phyloP scores from a whole-genome alignment of 2,888 invertebrate genomes.

The Xanthia icteritia region DNA sequence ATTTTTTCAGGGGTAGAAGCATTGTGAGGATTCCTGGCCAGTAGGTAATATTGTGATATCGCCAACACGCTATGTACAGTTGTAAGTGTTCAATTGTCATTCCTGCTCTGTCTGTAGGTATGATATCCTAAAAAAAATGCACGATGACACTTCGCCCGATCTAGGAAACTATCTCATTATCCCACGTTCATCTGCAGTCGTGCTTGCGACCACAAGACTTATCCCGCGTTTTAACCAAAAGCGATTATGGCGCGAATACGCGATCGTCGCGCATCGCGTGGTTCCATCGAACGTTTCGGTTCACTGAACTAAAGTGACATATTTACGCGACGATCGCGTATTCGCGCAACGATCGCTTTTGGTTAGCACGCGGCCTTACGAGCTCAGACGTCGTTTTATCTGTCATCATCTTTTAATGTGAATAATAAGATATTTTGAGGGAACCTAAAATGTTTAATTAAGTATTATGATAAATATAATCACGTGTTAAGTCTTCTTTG shows the following conservation, averaged over 20 bases:
- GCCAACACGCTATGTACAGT: neutral
- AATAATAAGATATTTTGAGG: neutral
- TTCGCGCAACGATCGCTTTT: neutral
- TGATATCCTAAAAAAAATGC: neutral
- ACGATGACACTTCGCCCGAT: neutral
- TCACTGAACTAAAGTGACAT: neutral
- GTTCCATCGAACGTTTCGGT: neutral
- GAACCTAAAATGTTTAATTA: neutral
- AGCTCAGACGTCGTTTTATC: neutral
- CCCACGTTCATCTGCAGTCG: neutral
- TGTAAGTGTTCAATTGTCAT: neutral
- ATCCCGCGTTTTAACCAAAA: neutral
- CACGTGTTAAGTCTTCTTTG: neutral
- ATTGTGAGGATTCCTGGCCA: neutral
- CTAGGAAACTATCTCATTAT: neutral
- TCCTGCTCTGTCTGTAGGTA: neutral
- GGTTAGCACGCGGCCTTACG: neutral
- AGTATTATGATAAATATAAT: neutral
- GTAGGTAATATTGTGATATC: neutral
- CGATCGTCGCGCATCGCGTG: neutral
- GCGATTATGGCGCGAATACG: neutral
- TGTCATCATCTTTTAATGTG: neutral
- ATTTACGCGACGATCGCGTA: neutral
- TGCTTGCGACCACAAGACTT: neutral
- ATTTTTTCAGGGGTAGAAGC: neutral